Conservation (phyloP, 2,113 vertebrate genomes). For the Eurystomus gularis region DNA sequence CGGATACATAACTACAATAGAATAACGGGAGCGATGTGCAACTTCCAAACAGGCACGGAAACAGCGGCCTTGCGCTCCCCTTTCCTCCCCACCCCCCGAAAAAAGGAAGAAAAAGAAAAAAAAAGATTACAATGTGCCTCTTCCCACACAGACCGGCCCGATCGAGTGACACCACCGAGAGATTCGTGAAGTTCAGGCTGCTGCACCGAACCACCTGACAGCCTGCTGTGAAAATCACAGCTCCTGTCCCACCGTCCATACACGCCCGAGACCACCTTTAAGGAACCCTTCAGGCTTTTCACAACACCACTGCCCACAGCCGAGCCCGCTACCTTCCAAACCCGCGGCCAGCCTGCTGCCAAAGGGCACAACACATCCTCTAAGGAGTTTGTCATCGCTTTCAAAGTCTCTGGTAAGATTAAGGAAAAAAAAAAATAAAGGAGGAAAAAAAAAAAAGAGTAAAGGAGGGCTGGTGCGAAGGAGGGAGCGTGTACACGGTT, state of each 20-base stretch:
- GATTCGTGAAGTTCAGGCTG: not conserved
- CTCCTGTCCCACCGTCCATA: not conserved
- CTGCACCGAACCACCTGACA: not conserved
- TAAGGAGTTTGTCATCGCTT: constrained; percentile 63
- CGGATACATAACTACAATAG: constrained; percentile 45
- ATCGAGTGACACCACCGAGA: not conserved
- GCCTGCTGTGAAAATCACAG: not conserved
- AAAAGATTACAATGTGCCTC: not conserved
- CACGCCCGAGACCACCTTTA: not conserved
- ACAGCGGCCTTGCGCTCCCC: not conserved
- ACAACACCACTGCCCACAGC: constrained; percentile 72
- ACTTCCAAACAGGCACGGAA: constrained; percentile 20
- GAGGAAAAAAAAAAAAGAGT: fast-evolving
- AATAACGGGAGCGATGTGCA: constrained; percentile 15
- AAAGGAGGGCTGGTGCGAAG: not conserved
- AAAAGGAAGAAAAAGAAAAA: not conserved
- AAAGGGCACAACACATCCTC: constrained; percentile 54
- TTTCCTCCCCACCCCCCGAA: not conserved
- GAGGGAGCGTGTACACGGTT: not conserved
- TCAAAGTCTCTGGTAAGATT: constrained; percentile 58
- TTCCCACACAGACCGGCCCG: not conserved
- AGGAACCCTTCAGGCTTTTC: constrained; percentile 75
- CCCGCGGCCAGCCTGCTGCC: constrained; percentile 61
- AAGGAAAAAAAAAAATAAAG: not conserved
- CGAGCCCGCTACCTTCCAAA: constrained; percentile 65